Evolutionary conservation across 2,113 vertebrate species (phyloP).

Genomic region (Campylomormyrus tamandua): DNA sequence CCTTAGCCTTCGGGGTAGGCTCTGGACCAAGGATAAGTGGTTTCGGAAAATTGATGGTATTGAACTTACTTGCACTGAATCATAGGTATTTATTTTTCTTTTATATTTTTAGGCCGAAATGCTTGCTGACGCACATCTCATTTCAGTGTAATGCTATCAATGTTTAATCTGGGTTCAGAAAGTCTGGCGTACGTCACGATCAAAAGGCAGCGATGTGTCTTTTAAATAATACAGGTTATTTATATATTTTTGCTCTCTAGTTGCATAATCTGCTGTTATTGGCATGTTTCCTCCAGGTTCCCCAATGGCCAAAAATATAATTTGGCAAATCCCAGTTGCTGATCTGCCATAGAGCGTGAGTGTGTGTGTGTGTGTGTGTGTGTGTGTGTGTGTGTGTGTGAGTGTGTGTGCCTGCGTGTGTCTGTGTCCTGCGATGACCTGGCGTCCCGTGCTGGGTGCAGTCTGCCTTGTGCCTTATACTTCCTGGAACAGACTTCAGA

Average conservation of each 20-base stretch:
- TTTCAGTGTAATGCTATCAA: background rate
- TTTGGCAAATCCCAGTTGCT: background rate
- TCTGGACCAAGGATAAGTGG: no score
- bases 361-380: background rate
- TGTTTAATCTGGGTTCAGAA: background rate
- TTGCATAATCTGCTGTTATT: background rate
- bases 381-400: background rate
- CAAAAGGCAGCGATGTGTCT: background rate
- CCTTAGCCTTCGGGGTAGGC: no score
- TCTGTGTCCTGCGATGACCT: background rate
- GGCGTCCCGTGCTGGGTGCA: background rate
- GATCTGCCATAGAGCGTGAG: background rate
- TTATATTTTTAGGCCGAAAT: slow-evolving; percentile 26
- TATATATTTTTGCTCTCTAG: background rate
- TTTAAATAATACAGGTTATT: background rate
- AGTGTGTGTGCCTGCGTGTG: background rate
- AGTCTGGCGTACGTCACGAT: background rate
- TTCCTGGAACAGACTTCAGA: background rate
- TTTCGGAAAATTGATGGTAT: background rate
- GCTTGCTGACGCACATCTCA: background rate
- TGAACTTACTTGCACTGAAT: background rate
- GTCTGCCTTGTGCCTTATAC: background rate
- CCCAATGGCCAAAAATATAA: background rate
- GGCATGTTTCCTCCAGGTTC: background rate
- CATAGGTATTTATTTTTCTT: background rate